phyloP scores from a whole-genome alignment of 37 sponge, comb jelly and placozoan genomes.

The Ephydatia muelleri region DNA sequence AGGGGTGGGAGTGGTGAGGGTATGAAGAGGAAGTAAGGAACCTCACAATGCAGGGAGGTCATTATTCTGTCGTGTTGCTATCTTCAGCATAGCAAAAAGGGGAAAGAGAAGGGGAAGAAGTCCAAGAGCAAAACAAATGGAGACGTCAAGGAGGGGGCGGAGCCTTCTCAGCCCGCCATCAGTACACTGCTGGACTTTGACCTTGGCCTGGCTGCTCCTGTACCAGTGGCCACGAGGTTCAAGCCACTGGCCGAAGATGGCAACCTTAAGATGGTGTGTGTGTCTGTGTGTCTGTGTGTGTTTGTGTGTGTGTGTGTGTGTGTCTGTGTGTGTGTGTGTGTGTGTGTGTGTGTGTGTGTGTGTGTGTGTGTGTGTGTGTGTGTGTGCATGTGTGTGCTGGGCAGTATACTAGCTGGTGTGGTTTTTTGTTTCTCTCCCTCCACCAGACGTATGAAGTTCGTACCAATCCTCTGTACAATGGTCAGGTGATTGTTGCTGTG shows the following conservation, averaged over 20 bases:
- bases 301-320: not conserved
- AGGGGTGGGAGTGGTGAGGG: too few relatives aligned
- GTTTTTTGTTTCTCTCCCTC: not conserved
- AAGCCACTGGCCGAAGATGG: slow-evolving; percentile 61
- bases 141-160: slow-evolving; percentile 4
- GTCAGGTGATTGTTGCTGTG: slow-evolving; percentile 70
- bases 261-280: slow-evolving; percentile 58
- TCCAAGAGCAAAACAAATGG: slow-evolving; percentile 26
- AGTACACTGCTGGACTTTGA: slow-evolving; percentile 25
- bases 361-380: slow-evolving; percentile 2
- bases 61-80: not conserved
- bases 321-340: not conserved
- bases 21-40: not conserved
- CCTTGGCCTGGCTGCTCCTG: slow-evolving; percentile 7
- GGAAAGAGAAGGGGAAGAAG: slow-evolving; percentile 49
- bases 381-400: not conserved
- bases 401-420: not conserved
- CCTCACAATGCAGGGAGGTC: not conserved
- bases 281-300: slow-evolving; percentile 6
- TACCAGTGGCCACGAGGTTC: slow-evolving; percentile 22
- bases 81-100: slow-evolving; percentile 31
- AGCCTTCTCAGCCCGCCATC: not conserved
- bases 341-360: not conserved
- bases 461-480: slow-evolving; percentile 57
- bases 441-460: slow-evolving; percentile 69